These are phyloP conservation scores for Lophius piscatorius DNA, from an alignment of 2,113 vertebrate species.

Conservation along the genomic window DNA sequence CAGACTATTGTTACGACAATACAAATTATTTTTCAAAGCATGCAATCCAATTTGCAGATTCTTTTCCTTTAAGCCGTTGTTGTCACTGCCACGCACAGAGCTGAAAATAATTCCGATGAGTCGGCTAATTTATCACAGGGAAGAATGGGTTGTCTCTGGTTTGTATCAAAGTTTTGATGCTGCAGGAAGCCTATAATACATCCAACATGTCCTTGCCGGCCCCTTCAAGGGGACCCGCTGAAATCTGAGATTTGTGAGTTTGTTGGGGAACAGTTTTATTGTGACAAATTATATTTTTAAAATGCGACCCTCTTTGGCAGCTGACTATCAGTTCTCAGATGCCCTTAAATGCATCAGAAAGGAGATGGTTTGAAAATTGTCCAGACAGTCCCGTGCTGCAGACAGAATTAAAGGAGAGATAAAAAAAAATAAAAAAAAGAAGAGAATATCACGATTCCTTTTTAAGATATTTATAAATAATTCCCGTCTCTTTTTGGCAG, in stretches of 20 bases:
- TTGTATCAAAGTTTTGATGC: background rate
- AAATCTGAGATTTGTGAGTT: background rate
- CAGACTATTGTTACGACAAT: too few relatives aligned
- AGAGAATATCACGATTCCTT: too few relatives aligned
- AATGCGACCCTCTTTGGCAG: too few relatives aligned
- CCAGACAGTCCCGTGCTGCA: too few relatives aligned
- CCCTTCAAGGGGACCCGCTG: background rate
- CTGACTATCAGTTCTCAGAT: background rate
- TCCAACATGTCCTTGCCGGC: background rate
- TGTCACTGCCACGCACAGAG: background rate
- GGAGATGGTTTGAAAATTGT: background rate
- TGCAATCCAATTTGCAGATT: background rate
- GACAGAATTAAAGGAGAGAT: too few relatives aligned
- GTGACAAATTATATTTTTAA: too few relatives aligned
- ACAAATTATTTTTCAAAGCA: background rate
- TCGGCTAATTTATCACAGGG: background rate
- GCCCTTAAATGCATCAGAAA: background rate
- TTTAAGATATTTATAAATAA: too few relatives aligned
- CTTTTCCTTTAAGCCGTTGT: constrained; percentile 5
- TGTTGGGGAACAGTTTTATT: background rate
- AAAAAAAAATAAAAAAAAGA: too few relatives aligned
- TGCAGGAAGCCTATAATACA: background rate
- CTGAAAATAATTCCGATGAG: background rate
- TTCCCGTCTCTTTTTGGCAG: too few relatives aligned
- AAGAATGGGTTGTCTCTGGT: background rate